A percentile compares a stretch with the other conserved stretches of the same genome.
Evolutionary conservation across 2,888 invertebrate genomes (phyloP).

Genomic region (Dryococelus australis): DNA sequence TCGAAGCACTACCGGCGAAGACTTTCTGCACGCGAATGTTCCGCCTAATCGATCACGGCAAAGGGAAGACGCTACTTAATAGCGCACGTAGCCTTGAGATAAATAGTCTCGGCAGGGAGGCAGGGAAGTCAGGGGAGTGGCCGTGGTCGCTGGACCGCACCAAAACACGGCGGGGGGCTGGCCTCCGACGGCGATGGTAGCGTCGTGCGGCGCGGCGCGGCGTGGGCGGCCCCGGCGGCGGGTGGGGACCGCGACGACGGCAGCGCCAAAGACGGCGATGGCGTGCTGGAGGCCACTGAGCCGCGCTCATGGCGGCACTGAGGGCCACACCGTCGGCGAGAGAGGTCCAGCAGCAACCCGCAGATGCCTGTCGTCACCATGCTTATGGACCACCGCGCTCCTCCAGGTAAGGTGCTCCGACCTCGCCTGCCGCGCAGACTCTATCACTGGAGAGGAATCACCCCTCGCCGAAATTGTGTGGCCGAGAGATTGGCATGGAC

Average conservation of each 20-base stretch:
- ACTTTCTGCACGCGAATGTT: neutral
- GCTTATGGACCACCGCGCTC: neutral
- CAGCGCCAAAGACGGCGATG: slow-evolving; percentile 13
- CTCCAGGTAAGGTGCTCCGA: neutral
- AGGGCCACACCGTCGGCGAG: neutral
- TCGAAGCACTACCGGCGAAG: too few species aligned
- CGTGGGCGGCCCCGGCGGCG: slow-evolving; percentile 19
- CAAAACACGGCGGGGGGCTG: neutral
- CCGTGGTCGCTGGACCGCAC: neutral
- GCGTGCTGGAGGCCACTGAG: neutral
- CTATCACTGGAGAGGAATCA: too few species aligned
- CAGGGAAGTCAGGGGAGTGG: neutral
- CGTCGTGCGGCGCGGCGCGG: too few species aligned
- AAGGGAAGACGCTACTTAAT: neutral
- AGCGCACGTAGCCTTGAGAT: neutral
- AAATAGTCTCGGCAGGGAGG: neutral
- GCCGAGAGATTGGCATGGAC: too few species aligned
- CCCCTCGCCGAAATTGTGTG: too few species aligned
- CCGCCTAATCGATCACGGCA: neutral
- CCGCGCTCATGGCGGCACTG: neutral
- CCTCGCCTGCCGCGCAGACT: too few species aligned
- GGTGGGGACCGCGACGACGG: neutral
- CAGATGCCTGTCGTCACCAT: neutral
- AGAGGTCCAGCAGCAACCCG: neutral
- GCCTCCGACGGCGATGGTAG: neutral